A percentile compares a stretch with the other conserved stretches of the same genome.
Evolutionary conservation across 2,113 vertebrate genomes (phyloP).

Genomic region (Meles meles): DNA sequence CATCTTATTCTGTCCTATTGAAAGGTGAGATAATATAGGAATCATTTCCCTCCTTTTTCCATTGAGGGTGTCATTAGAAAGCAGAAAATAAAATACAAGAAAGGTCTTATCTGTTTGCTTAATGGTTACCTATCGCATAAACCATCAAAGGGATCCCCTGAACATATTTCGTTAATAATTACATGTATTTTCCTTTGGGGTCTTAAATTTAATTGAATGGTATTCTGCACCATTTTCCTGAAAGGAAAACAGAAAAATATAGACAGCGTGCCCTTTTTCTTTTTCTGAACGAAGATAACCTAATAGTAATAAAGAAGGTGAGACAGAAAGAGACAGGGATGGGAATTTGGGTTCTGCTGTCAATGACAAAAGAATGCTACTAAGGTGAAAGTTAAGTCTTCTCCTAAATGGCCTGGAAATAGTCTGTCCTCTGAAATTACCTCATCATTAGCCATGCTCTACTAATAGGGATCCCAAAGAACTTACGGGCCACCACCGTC

Average conservation of each 20-base stretch:
- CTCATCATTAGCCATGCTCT: background rate
- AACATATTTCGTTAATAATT: slow-evolving; percentile 2
- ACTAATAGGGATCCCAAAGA: background rate
- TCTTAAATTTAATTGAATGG: background rate
- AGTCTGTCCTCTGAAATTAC: background rate
- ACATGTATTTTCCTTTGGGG: background rate
- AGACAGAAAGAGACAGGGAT: slow-evolving; percentile 27
- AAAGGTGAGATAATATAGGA: background rate
- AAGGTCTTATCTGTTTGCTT: background rate
- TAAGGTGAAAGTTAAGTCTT: background rate
- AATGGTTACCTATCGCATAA: background rate
- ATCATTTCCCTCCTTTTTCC: background rate
- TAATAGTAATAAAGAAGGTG: background rate
- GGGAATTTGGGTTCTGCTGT: background rate
- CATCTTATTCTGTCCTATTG: background rate
- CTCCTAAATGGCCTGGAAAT: background rate
- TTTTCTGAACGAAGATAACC: background rate
- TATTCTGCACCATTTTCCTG: background rate
- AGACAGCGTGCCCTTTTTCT: background rate
- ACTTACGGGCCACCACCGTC: background rate
- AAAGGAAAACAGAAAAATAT: background rate
- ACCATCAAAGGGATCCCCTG: background rate
- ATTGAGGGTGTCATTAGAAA: background rate
- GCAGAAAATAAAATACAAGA: background rate
- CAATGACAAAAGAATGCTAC: background rate